Evolutionary conservation across 2,113 vertebrate genomes (phyloP), one percentile per base, ranked within the genome.

Genomic region (Syrmaticus mikado): DNA sequence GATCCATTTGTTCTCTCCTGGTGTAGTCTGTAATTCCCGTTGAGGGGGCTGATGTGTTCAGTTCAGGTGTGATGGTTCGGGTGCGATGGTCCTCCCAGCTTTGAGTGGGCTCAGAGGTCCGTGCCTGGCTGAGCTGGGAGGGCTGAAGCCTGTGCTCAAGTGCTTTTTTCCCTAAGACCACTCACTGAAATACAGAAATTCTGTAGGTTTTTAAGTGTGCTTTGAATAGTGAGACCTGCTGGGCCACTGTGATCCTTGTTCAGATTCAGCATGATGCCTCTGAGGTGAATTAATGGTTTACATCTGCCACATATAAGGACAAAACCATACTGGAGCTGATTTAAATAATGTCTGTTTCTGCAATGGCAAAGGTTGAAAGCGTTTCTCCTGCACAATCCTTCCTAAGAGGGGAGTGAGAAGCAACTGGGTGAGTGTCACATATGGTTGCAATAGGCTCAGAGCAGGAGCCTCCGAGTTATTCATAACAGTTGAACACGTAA

Each of bases 401-500:
- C 43, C 73, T 40, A 58, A 48, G 57, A 65, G 53, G 15, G 55
- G 27, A 84, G 84, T 34, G 68, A 57, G 53, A 86, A 82, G 86
- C 73, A 74, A 71, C 86, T 76, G 74, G 88, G 92, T 3, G 13
- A 84, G 77, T 12, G 3, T 72, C 66, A 74, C 43, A 13, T 66
- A 34, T 3, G 5, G 80, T 38, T 86, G 48, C 53, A 90, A 41
- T 62, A 58, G 53, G 87, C 53, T 88, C 62, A 27, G 71, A 95
- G 66, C 53, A 48, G 62, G 66, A 94, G 78, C 45, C 82, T 87
- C 55, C 40, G 76, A 92, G 78, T 78, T 92, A 57, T 70, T 72
- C 38, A 30, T 68, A 90, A 90, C 77, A 89, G 81, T 61, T 82
- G 92, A 95, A 86, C 92, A 90, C 7, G 3, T 91, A 94, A 93